Evolutionary conservation across 2,113 vertebrate genomes (phyloP).

Genomic region (Eulacestoma nigropectus): DNA sequence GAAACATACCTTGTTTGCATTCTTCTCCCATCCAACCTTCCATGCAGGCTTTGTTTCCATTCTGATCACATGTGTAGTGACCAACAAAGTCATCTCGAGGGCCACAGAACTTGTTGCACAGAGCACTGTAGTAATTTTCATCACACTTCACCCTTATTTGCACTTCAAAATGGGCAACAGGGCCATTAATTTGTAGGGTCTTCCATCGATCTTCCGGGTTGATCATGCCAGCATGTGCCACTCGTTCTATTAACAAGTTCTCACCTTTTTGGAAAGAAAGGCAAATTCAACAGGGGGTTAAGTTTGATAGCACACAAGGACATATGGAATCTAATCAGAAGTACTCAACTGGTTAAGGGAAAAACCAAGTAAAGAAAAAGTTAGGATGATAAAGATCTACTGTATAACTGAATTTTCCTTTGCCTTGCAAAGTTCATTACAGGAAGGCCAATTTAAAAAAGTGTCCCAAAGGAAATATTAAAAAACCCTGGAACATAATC

Average conservation of each 20-base stretch:
- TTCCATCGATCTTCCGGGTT: slow-evolving; percentile 89
- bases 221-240: slow-evolving; percentile 85
- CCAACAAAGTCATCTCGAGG: slow-evolving; percentile 91
- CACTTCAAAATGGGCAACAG: slow-evolving; percentile 79
- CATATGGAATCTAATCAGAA: not conserved
- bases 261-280: slow-evolving; percentile 70
- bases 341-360: not conserved
- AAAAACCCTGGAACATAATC: slow-evolving; percentile 70
- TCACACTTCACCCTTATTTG: slow-evolving; percentile 87
- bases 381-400: slow-evolving; percentile 25
- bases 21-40: slow-evolving; percentile 90
- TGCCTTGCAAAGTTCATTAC: slow-evolving; percentile 59
- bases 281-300: not conserved
- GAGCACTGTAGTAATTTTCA: slow-evolving; percentile 87
- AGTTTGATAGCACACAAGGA: not conserved
- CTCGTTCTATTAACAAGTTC: slow-evolving; percentile 84
- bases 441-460: slow-evolving; percentile 73
- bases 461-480: slow-evolving; percentile 76
- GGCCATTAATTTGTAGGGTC: slow-evolving; percentile 76
- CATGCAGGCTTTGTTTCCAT: slow-evolving; percentile 88
- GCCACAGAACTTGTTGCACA: slow-evolving; percentile 92
- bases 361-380: slow-evolving; percentile 7
- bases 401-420: slow-evolving; percentile 61
- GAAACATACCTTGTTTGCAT: slow-evolving; percentile 78
- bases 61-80: slow-evolving; percentile 88